A percentile compares a stretch with the other conserved stretches of the same genome.
These are phyloP conservation scores for Pseudomyrmex pallidus DNA, from an alignment of 1,140 invertebrate genomes.

Conservation along the genomic window DNA sequence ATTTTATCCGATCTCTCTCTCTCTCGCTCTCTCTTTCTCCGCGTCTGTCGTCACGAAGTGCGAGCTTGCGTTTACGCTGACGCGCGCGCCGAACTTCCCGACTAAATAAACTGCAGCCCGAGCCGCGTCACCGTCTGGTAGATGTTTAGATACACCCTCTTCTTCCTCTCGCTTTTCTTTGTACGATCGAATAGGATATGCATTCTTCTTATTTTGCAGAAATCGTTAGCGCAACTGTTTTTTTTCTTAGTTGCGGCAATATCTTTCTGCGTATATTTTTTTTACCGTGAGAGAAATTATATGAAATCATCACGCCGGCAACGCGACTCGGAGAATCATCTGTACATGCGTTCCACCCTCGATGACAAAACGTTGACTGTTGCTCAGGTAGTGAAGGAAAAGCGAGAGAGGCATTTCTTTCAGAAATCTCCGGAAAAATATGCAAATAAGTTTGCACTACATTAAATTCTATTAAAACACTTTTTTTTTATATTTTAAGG, in stretches of 20 bases:
- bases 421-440: too few species aligned
- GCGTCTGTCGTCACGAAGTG: conserved; percentile 23
- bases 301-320: background rate
- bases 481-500: too few species aligned
- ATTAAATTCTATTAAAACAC: too few species aligned
- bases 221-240: background rate
- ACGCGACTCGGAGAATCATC: background rate
- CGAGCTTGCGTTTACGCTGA: conserved; percentile 55
- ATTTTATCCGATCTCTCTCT: background rate
- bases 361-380: too few species aligned
- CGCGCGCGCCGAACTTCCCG: conserved; percentile 71
- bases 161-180: background rate
- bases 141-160: conserved; percentile 54
- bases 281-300: too few species aligned
- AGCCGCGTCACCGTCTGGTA: conserved; percentile 59
- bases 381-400: too few species aligned
- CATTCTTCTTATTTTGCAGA: background rate
- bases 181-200: background rate
- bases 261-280: too few species aligned
- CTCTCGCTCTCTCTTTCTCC: background rate
- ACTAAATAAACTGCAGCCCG: conserved; percentile 79
- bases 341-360: too few species aligned
- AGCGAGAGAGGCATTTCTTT: too few species aligned
- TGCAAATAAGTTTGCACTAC: too few species aligned
- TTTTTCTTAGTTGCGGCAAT: too few species aligned